Conservation (phyloP, 2,113 vertebrate species). For the Bujurquina vittata region DNA sequence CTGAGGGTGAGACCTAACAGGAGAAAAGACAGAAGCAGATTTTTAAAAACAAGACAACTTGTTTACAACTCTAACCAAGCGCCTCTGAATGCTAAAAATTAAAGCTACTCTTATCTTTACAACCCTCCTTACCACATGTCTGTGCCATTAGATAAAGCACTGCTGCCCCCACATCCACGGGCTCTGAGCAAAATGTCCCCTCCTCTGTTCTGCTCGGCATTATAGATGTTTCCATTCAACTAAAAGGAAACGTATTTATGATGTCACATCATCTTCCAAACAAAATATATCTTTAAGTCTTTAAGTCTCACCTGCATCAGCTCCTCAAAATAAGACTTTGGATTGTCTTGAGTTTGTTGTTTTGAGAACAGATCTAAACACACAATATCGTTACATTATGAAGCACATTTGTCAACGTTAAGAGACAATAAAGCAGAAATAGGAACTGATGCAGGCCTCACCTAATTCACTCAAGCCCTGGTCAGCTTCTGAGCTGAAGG, state of each 20-base stretch:
- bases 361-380: slow-evolving; percentile 21
- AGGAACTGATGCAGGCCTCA: slow-evolving; percentile 17
- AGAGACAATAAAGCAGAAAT: not conserved
- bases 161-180: slow-evolving; percentile 51
- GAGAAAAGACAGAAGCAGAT: not conserved
- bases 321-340: slow-evolving; percentile 62
- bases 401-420: not conserved
- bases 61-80: not conserved
- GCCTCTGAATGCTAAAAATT: not conserved
- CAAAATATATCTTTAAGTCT: not conserved
- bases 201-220: slow-evolving; percentile 28
- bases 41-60: not conserved
- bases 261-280: not conserved
- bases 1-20: slow-evolving; percentile 28
- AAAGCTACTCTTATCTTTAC: not conserved
- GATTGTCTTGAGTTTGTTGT: not conserved
- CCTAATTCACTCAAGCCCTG: slow-evolving; percentile 76
- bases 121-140: slow-evolving; percentile 35
- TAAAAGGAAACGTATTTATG: not conserved
- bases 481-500: slow-evolving; percentile 60
- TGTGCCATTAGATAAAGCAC: slow-evolving; percentile 9
- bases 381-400: not conserved
- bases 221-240: slow-evolving; percentile 43
- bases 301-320: slow-evolving; percentile 64
- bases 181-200: slow-evolving; percentile 31